A percentile compares a stretch with the other conserved stretches of the same genome.
Evolutionary conservation across 1,140 invertebrate species (phyloP).

Genomic region (Zaprionus lachaisei): DNA sequence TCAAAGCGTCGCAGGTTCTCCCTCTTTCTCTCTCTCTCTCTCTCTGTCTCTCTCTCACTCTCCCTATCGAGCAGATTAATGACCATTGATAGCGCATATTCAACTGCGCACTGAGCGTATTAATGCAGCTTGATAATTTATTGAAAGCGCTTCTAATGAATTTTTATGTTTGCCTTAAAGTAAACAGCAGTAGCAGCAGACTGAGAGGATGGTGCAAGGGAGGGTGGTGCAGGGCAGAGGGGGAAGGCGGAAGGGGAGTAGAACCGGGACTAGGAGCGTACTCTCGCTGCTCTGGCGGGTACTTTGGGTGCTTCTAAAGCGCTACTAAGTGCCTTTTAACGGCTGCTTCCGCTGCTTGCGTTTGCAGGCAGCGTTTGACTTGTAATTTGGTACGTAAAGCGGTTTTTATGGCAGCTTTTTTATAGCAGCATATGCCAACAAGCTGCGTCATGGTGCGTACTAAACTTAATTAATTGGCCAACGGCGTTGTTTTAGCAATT

Average conservation of each 20-base stretch:
- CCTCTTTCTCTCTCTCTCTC: neutral
- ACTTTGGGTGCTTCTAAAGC: slow-evolving; percentile 32
- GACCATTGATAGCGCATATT: slow-evolving; percentile 74
- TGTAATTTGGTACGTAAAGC: slow-evolving; percentile 53
- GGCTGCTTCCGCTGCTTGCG: slow-evolving; percentile 44
- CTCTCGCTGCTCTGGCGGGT: slow-evolving; percentile 8
- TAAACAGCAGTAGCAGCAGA: slow-evolving; percentile 6
- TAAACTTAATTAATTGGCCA: slow-evolving; percentile 78
- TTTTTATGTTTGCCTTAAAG: slow-evolving; percentile 63
- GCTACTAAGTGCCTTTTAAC: slow-evolving; percentile 63
- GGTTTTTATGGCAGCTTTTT: slow-evolving; percentile 58
- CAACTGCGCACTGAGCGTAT: slow-evolving; percentile 67
- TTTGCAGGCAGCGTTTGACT: slow-evolving; percentile 33
- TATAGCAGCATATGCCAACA: slow-evolving; percentile 67
- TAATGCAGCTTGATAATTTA: slow-evolving; percentile 77
- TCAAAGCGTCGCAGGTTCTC: neutral
- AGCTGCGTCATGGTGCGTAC: slow-evolving; percentile 55
- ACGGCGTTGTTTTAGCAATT: slow-evolving; percentile 66
- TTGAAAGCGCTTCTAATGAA: slow-evolving; percentile 70
- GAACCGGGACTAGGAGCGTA: neutral
- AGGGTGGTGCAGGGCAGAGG: neutral
- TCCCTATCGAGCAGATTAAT: slow-evolving; percentile 61
- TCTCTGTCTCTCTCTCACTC: neutral
- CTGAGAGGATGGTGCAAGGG: neutral
- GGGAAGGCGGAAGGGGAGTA: neutral